These are phyloP conservation scores for Platypus cylindrus DNA, from an alignment of 2,888 invertebrate species.

Conservation along the genomic window DNA sequence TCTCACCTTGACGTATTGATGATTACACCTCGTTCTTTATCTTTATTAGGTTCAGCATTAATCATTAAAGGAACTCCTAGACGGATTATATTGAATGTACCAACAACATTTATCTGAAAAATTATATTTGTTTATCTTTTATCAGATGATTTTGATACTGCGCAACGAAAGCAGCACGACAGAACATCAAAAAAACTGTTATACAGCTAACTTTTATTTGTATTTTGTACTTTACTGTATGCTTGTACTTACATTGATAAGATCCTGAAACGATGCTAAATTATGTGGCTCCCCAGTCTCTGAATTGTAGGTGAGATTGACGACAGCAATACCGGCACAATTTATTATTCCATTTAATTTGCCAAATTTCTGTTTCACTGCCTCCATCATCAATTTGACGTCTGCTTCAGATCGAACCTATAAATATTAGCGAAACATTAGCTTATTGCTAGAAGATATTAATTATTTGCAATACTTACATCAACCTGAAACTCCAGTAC, in stretches of 20 bases:
- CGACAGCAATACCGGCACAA: slow-evolving; percentile 7
- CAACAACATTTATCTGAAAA: slow-evolving; percentile 13
- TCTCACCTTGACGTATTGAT: slow-evolving; percentile 12
- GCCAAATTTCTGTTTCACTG: slow-evolving; percentile 10
- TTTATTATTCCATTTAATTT: slow-evolving; percentile 14
- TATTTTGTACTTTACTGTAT: too few species aligned
- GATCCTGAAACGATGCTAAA: slow-evolving; percentile 8
- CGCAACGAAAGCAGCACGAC: too few species aligned
- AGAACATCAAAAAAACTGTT: too few species aligned
- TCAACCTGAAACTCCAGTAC: slow-evolving; percentile 10
- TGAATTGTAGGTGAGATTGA: slow-evolving; percentile 5
- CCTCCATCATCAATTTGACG: slow-evolving; percentile 8
- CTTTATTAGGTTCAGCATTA: slow-evolving; percentile 6
- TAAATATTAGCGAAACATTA: too few species aligned
- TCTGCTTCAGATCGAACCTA: slow-evolving; percentile 14
- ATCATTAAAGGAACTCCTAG: slow-evolving; percentile 8
- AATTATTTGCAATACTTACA: slow-evolving; percentile 10
- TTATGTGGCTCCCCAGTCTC: slow-evolving; percentile 7
- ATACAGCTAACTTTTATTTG: too few species aligned
- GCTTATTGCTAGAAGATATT: too few species aligned
- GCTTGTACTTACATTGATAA: slow-evolving; percentile 11
- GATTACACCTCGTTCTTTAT: slow-evolving; percentile 11
- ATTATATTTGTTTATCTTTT: too few species aligned
- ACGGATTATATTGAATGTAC: slow-evolving; percentile 12
- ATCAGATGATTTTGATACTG: too few species aligned